Percentiles rank a stretch among this genome's conserved stretches.
These are phyloP conservation scores for Bombylius discolor DNA, from an alignment of 2,888 invertebrate species.

Conservation along the genomic window DNA sequence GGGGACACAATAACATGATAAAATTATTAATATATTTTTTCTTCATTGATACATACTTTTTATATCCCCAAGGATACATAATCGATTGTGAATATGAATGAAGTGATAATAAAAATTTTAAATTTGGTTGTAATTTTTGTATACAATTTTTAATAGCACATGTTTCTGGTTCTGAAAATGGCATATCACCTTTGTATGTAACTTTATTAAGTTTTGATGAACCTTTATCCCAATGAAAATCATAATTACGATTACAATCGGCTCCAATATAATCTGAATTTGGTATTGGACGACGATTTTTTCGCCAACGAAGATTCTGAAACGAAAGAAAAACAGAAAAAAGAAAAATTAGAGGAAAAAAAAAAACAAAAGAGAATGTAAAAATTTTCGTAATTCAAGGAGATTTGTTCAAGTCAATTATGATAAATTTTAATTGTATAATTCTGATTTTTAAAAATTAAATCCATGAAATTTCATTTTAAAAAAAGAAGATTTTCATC, in stretches of 20 bases:
- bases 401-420: too few relatives aligned
- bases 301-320: constrained; percentile 43
- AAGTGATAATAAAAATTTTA: constrained; percentile 31
- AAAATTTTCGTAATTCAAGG: too few relatives aligned
- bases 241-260: constrained; percentile 56
- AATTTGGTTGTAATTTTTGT: constrained; percentile 22
- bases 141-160: constrained; percentile 27
- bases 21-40: not conserved
- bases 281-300: constrained; percentile 39
- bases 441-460: too few relatives aligned
- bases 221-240: constrained; percentile 41
- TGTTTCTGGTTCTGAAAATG: constrained; percentile 35
- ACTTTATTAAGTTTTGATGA: constrained; percentile 20
- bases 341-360: too few relatives aligned
- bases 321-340: too few relatives aligned
- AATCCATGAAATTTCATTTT: too few relatives aligned
- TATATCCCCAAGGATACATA: constrained; percentile 35
- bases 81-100: constrained; percentile 35
- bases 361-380: too few relatives aligned
- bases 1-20: not conserved
- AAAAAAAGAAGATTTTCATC: too few relatives aligned
- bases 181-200: constrained; percentile 30
- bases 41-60: constrained; percentile 17
- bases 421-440: too few relatives aligned
- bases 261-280: constrained; percentile 40